Conservation (phyloP, 2,797 vertebrate genomes). For the Poecile montanus region DNA sequence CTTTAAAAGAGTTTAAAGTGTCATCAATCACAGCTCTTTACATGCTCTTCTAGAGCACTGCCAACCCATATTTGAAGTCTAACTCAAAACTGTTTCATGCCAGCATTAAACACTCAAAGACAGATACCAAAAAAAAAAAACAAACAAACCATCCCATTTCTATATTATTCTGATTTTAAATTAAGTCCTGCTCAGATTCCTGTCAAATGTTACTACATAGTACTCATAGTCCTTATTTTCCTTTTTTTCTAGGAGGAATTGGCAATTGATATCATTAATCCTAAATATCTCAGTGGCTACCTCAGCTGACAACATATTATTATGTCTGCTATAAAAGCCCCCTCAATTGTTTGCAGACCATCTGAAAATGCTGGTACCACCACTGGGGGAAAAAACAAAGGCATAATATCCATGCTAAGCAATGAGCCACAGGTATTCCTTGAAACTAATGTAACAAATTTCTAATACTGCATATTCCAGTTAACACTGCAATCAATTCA, state of each 20-base stretch:
- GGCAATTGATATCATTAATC: neutral
- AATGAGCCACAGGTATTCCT: neutral
- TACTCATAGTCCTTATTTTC: neutral
- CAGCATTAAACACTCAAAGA: neutral
- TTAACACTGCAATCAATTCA: neutral
- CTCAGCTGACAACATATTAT: rapidly evolving
- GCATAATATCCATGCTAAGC: neutral
- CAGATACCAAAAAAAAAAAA: neutral
- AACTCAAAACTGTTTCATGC: neutral
- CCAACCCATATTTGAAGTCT: neutral
- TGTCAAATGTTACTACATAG: neutral
- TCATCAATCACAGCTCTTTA: conserved; percentile 22
- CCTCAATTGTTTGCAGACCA: neutral
- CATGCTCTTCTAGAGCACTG: neutral
- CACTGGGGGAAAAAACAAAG: neutral
- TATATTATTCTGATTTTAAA: neutral
- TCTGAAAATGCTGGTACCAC: neutral
- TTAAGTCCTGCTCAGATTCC: neutral
- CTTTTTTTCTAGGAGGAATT: neutral
- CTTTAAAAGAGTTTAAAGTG: conserved; percentile 24
- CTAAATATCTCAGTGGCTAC: neutral
- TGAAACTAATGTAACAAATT: neutral
- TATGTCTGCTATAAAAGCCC: neutral
- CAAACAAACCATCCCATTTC: neutral
- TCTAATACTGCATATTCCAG: neutral